Conservation (phyloP, 2,113 vertebrate genomes). For the Oncorhynchus clarkii region DNA sequence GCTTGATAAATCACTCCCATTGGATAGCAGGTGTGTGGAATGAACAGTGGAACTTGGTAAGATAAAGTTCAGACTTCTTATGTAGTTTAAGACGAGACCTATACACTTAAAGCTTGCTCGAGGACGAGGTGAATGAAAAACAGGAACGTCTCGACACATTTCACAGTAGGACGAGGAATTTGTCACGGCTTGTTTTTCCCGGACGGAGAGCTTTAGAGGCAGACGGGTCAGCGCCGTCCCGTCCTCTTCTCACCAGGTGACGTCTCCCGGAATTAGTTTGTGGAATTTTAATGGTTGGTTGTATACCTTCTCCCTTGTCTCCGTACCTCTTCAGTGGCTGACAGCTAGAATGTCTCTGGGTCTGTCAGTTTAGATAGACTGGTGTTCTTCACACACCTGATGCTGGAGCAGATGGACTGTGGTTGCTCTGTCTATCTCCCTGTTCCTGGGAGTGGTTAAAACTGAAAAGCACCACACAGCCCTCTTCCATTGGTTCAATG, state of each 20-base stretch:
- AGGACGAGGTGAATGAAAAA: slow-evolving; percentile 19
- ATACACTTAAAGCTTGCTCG: slow-evolving; percentile 16
- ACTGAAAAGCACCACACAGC: neutral
- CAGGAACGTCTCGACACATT: slow-evolving; percentile 36
- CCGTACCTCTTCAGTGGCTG: neutral
- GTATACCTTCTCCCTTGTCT: neutral
- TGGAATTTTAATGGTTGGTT: slow-evolving; percentile 65
- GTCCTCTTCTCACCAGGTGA: slow-evolving; percentile 29
- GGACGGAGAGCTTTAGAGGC: slow-evolving; percentile 31
- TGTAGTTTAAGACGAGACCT: slow-evolving; percentile 5
- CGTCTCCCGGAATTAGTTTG: slow-evolving; percentile 20
- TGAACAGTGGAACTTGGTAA: slow-evolving; percentile 19
- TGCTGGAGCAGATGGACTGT: slow-evolving; percentile 8
- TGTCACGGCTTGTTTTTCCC: slow-evolving; percentile 49
- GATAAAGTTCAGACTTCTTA: neutral
- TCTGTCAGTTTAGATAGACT: slow-evolving; percentile 24
- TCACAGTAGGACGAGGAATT: slow-evolving; percentile 63
- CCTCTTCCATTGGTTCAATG: neutral
- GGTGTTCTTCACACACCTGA: neutral
- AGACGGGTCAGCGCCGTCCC: slow-evolving; percentile 14
- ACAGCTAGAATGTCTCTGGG: slow-evolving; percentile 33
- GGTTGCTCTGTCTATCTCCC: neutral
- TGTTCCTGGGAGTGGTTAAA: slow-evolving; percentile 21
- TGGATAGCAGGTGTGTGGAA: neutral
- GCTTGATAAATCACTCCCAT: slow-evolving; percentile 6